phyloP scores from a whole-genome alignment of 2,888 invertebrate species.

The Chromoteleia sp. region DNA sequence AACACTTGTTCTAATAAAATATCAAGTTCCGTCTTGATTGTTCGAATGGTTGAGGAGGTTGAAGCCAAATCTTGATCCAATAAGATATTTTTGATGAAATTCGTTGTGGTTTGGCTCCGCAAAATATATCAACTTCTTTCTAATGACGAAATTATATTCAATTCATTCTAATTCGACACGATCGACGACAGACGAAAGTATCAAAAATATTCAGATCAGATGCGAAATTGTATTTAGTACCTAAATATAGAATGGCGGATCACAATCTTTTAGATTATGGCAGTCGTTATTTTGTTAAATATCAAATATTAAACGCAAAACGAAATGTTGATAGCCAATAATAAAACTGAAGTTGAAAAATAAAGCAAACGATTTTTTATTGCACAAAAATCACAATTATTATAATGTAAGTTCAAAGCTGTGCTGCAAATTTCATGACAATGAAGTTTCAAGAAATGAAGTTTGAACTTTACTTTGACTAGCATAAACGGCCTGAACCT shows the following conservation, averaged over 20 bases:
- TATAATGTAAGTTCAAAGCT: slow-evolving; percentile 31
- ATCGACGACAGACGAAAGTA: not conserved
- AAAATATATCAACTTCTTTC: not conserved
- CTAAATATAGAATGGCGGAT: slow-evolving; percentile 43
- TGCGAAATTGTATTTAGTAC: slow-evolving; percentile 22
- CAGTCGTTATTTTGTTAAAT: slow-evolving; percentile 41
- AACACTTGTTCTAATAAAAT: slow-evolving; percentile 53
- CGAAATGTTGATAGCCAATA: not conserved
- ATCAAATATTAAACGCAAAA: slow-evolving; percentile 1
- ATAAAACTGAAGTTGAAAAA: not conserved
- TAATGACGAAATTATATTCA: not conserved
- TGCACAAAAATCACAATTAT: slow-evolving; percentile 58
- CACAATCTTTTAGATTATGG: slow-evolving; percentile 50
- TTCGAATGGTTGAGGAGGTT: slow-evolving; percentile 61
- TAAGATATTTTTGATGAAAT: slow-evolving; percentile 27
- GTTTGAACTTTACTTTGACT: slow-evolving; percentile 64
- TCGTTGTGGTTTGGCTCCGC: not conserved
- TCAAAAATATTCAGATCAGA: slow-evolving; percentile 43
- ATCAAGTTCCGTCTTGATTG: slow-evolving; percentile 65
- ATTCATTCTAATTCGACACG: not conserved
- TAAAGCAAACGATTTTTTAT: slow-evolving; percentile 26
- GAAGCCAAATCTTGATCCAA: slow-evolving; percentile 44
- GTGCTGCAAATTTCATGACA: slow-evolving; percentile 24
- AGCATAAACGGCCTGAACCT: slow-evolving; percentile 66
- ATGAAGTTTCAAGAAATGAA: slow-evolving; percentile 10